Conservation (phyloP, 2,797 vertebrate species). For the Myiotriccus ornatus region DNA sequence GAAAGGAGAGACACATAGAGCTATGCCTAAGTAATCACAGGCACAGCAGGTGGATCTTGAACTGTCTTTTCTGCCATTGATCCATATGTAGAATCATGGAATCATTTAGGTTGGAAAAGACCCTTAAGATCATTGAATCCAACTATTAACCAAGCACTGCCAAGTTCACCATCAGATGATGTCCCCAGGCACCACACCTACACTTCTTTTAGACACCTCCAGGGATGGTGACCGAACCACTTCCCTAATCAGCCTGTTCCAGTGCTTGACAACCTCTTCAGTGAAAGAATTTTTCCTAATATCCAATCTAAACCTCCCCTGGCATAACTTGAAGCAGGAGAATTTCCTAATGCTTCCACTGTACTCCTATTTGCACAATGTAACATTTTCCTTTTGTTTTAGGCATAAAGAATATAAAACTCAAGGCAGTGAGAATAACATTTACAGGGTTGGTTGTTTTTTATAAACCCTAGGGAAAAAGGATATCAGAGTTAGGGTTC, state of each 20-base stretch:
- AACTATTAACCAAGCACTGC: neutral
- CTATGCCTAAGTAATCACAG: neutral
- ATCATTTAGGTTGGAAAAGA: neutral
- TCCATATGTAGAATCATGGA: neutral
- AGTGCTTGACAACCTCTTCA: neutral
- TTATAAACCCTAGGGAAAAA: neutral
- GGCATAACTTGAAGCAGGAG: neutral
- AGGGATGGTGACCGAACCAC: neutral
- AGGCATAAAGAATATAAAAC: neutral
- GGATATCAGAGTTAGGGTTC: neutral
- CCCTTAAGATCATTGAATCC: neutral
- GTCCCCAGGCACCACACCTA: neutral
- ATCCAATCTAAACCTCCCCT: neutral
- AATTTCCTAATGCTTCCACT: neutral
- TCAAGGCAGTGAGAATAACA: neutral
- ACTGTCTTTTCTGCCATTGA: neutral
- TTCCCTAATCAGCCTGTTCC: neutral
- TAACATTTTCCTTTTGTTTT: slow-evolving; percentile 4
- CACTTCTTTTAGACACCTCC: neutral
- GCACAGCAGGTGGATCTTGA: neutral
- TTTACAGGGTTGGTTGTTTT: neutral
- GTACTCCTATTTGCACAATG: slow-evolving; percentile 4
- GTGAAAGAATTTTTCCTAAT: neutral
- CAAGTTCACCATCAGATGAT: neutral
- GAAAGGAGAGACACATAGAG: neutral